Percentiles rank a stretch among this genome's conserved stretches.
phyloP scores from a whole-genome alignment of 1,140 invertebrate genomes.

The Drosophila funebris region DNA sequence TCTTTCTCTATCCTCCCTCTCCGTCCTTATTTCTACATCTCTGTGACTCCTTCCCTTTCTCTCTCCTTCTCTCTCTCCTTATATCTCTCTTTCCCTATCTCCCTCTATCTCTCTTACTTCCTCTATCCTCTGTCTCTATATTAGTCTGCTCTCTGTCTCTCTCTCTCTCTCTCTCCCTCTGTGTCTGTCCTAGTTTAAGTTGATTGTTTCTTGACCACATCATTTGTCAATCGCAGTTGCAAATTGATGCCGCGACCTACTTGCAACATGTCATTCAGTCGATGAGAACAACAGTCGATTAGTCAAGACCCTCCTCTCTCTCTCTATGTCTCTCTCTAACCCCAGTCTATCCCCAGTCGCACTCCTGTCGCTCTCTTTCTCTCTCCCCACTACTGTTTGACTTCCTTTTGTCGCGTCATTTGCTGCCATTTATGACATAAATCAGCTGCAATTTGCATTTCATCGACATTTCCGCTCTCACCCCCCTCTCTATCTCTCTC shows the following conservation, averaged over 20 bases:
- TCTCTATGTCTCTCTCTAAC: background rate
- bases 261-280: slow-evolving; percentile 18
- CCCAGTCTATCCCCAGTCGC: background rate
- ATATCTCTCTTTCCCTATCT: too few species aligned
- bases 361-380: background rate
- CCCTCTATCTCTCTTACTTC: background rate
- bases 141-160: slow-evolving; percentile 6
- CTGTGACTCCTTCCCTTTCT: background rate
- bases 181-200: slow-evolving; percentile 21
- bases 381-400: background rate
- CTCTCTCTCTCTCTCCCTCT: background rate
- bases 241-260: background rate
- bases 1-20: background rate
- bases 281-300: slow-evolving; percentile 42
- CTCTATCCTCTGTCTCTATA: background rate
- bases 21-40: too few species aligned
- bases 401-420: slow-evolving; percentile 29
- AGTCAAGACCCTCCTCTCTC: background rate
- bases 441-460: slow-evolving; percentile 59
- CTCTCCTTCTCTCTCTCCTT: background rate
- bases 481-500: background rate
- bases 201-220: background rate
- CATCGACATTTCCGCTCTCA: slow-evolving; percentile 28
- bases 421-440: slow-evolving; percentile 50
- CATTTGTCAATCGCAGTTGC: slow-evolving; percentile 3